phyloP scores from a whole-genome alignment of 30 jellyfish, hydroid and myxozoan genomes.

The Phacellophora camtschatica region DNA sequence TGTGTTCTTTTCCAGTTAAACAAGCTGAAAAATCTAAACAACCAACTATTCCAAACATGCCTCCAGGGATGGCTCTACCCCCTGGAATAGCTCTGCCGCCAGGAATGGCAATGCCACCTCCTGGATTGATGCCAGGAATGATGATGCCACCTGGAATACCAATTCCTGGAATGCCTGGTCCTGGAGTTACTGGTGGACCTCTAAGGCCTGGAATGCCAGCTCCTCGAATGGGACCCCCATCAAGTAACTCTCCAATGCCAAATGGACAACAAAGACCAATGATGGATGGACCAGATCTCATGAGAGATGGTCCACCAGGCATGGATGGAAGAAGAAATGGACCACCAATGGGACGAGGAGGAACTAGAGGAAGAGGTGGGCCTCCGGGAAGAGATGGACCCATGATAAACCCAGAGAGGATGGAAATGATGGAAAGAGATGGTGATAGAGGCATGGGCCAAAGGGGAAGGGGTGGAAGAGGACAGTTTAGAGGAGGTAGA shows the following conservation, averaged over 20 bases:
- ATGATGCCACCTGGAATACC: slow-evolving; percentile 95
- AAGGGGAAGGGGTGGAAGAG: slow-evolving; percentile 56
- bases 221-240: slow-evolving; percentile 57
- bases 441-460: slow-evolving; percentile 33
- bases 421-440: slow-evolving; percentile 46
- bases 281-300: background rate
- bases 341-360: slow-evolving; percentile 18
- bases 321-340: slow-evolving; percentile 45
- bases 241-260: slow-evolving; percentile 47
- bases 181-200: slow-evolving; percentile 24
- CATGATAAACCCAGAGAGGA: slow-evolving; percentile 44
- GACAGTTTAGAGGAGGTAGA: slow-evolving; percentile 78
- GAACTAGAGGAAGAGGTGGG: slow-evolving; percentile 20
- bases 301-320: slow-evolving; percentile 64
- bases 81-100: slow-evolving; percentile 94
- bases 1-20: slow-evolving; percentile 64
- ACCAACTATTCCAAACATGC: slow-evolving; percentile 55
- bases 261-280: slow-evolving; percentile 37
- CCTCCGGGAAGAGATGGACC: slow-evolving; percentile 54
- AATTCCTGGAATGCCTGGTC: slow-evolving; percentile 43
- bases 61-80: slow-evolving; percentile 78
- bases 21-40: slow-evolving; percentile 88
- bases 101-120: slow-evolving; percentile 89
- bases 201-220: slow-evolving; percentile 51
- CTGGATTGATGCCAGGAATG: slow-evolving; percentile 96